A percentile compares a stretch with the other conserved stretches of the same genome.
These are phyloP conservation scores for Tragelaphus scriptus DNA, from an alignment of 2,113 vertebrate species.

Conservation along the genomic window DNA sequence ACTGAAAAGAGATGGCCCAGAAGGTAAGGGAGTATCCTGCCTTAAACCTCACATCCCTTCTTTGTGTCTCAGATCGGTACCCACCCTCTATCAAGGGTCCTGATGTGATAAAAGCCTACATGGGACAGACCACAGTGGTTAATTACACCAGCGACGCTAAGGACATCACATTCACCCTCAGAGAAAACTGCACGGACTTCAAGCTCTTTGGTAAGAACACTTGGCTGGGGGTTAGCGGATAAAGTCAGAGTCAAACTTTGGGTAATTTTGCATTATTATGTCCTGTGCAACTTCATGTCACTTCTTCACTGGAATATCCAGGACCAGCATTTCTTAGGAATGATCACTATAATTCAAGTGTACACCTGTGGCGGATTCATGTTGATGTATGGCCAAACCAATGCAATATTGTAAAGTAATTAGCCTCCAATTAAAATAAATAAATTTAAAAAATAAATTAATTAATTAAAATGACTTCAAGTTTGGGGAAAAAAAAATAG, in stretches of 20 bases:
- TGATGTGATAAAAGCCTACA: not conserved
- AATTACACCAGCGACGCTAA: not conserved
- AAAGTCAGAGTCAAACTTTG: not conserved
- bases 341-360: not conserved
- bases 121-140: not conserved
- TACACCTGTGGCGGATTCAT: too few species aligned
- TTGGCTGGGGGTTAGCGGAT: not conserved
- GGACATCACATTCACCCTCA: constrained; percentile 1
- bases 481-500: not conserved
- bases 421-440: too few species aligned
- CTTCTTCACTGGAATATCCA: not conserved
- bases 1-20: not conserved
- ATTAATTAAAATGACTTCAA: too few species aligned
- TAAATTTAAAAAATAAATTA: too few species aligned
- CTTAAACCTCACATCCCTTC: not conserved
- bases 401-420: too few species aligned
- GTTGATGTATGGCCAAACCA: too few species aligned
- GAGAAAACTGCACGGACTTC: not conserved
- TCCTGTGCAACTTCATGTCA: not conserved
- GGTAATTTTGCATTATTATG: not conserved
- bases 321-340: not conserved
- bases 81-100: constrained; percentile 32
- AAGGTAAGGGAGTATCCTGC: not conserved
- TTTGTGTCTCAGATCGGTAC: constrained; percentile 56
- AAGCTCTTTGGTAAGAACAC: constrained; percentile 38